phyloP scores from a whole-genome alignment of 2,113 vertebrate species.

The Jaculus jaculus region DNA sequence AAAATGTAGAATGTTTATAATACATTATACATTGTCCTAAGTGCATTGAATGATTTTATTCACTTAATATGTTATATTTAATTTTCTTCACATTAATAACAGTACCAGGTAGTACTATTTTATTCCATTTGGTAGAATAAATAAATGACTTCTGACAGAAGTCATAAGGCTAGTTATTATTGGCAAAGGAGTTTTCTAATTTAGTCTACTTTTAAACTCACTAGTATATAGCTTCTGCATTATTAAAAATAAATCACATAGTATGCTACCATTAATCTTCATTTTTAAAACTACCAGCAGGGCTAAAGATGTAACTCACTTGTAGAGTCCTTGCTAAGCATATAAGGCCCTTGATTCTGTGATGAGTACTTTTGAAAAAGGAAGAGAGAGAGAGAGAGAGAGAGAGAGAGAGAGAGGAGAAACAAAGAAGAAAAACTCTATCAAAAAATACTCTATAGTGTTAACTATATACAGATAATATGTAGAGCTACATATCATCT shows the following conservation, averaged over 20 bases:
- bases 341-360: not conserved
- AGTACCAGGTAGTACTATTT: not conserved
- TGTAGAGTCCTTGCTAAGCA: not conserved
- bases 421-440: too few relatives aligned
- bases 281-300: not conserved
- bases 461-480: not conserved
- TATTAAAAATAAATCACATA: not conserved
- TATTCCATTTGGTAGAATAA: not conserved
- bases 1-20: not conserved
- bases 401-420: too few relatives aligned
- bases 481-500: not conserved
- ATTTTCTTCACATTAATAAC: not conserved
- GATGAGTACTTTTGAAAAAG: too few relatives aligned
- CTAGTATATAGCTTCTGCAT: not conserved
- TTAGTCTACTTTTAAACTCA: not conserved
- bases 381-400: too few relatives aligned
- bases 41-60: conserved; percentile 7
- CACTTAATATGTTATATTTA: not conserved
- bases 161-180: not conserved
- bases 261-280: not conserved
- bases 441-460: not conserved
- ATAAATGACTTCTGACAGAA: not conserved
- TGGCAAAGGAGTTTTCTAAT: not conserved
- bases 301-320: not conserved
- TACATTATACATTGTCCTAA: not conserved